Evolutionary conservation across 2,797 vertebrate genomes (phyloP).

Genomic region (Sebastes taczanowskii): DNA sequence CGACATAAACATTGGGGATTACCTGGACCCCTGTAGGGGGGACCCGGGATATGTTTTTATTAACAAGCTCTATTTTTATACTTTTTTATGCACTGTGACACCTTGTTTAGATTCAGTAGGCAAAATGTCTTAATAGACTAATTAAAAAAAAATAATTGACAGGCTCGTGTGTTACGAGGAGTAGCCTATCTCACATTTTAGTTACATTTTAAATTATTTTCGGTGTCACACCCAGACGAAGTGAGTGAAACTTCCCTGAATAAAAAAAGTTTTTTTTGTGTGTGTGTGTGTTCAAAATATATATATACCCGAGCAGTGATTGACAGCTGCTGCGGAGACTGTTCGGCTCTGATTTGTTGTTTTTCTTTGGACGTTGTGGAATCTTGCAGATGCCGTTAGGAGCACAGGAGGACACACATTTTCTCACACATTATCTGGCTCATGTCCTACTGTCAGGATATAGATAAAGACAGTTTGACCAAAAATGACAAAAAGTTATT

Average conservation of each 20-base stretch:
- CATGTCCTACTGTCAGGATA: fast-evolving
- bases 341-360: too few species aligned
- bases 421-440: background rate
- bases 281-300: too few species aligned
- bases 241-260: too few species aligned
- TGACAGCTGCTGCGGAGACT: too few species aligned
- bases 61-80: background rate
- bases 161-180: too few species aligned
- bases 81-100: background rate
- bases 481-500: fast-evolving
- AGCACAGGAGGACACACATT: fast-evolving
- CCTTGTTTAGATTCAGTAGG: background rate
- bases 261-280: too few species aligned
- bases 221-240: too few species aligned
- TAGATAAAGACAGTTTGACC: background rate
- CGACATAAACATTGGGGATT: background rate
- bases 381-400: too few species aligned
- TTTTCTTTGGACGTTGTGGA: too few species aligned
- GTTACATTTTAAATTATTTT: too few species aligned
- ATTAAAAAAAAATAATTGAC: background rate
- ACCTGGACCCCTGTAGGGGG: background rate
- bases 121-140: background rate
- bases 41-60: too few species aligned
- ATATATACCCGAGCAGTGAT: too few species aligned
- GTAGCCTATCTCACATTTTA: fast-evolving